phyloP scores from a whole-genome alignment of 2,797 vertebrate genomes.

The Podarcis siculus region DNA sequence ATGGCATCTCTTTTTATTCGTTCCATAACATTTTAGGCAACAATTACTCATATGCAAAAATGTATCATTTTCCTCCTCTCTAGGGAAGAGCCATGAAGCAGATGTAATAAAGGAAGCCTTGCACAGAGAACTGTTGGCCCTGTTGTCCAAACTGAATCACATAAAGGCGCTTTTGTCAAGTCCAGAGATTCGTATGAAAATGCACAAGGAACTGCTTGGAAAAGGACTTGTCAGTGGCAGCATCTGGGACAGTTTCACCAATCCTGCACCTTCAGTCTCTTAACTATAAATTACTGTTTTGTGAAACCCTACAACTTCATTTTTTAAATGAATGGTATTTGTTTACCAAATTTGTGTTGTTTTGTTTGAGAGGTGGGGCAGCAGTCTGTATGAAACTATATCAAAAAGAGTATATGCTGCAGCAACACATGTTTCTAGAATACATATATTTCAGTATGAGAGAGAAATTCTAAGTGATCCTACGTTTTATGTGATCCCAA shows the following conservation, averaged over 20 bases:
- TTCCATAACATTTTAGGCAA: constrained; percentile 55
- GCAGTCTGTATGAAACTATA: neutral
- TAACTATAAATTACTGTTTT: constrained; percentile 46
- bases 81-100: constrained; percentile 79
- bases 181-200: constrained; percentile 78
- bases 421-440: constrained; percentile 27
- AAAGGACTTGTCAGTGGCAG: constrained; percentile 53
- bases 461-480: neutral
- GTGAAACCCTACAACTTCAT: constrained; percentile 33
- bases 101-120: constrained; percentile 78
- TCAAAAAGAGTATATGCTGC: constrained; percentile 10
- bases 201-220: constrained; percentile 79
- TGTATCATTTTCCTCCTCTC: constrained; percentile 73
- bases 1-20: constrained; percentile 50
- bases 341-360: constrained; percentile 46
- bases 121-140: constrained; percentile 73
- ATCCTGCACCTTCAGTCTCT: constrained; percentile 35
- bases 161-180: constrained; percentile 82
- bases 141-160: constrained; percentile 77
- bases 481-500: neutral
- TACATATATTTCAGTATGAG: constrained; percentile 5
- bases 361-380: neutral
- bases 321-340: constrained; percentile 39
- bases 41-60: constrained; percentile 65
- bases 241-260: constrained; percentile 49